Base-by-base conservation (phyloP, 2,888 invertebrate genomes). In the Allacma fusca region DNA sequence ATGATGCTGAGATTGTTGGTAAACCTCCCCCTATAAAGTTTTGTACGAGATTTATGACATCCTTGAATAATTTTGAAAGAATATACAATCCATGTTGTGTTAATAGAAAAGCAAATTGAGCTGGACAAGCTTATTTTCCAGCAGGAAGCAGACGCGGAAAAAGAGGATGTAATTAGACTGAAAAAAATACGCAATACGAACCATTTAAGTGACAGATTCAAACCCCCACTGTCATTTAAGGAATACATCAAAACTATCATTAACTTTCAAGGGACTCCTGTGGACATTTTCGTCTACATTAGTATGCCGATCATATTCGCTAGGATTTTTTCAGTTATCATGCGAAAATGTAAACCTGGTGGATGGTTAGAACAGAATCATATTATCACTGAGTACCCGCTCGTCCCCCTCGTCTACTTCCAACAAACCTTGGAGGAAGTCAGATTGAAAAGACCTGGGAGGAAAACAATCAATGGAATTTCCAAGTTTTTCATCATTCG, bases 351-450 rank as follows among this genome's bases (percentile, higher is more conserved):
- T 59, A 59, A 59, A 23, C 59, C 59, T n/a, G n/a, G n/a, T 23
- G 5, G 9, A 59, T 59, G 59, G 59, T 13, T n/a, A n/a, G 23
- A 23, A 5, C 12, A 59, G 23, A 23, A 19, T 5, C 12, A 5
- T 7, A 59, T n/a, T 13, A 7, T 59, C 12, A 70, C 24, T 21
- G 44, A 44, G n/a, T 44, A 44, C 19, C 70, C 70, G 1, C 16
- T 44, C 19, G 70, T 70, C 24, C 70, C 70, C 16, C 44, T 70
- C 43, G 44, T 70, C 19, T 70, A 70, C 44, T 70, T 43, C 24
- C 70, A 70, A 44, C 70, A 70, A 21, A 19, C 70, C 1, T 21
- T 12, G 21, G 21, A 44, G 19, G 70, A 70, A 44, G 12, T 34
- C 24, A n/a, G 28, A 2, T 12, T 40, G 24, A 70, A 70, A 26